phyloP scores from a whole-genome alignment of 2,888 invertebrate genomes.

The Apamea crenata region DNA sequence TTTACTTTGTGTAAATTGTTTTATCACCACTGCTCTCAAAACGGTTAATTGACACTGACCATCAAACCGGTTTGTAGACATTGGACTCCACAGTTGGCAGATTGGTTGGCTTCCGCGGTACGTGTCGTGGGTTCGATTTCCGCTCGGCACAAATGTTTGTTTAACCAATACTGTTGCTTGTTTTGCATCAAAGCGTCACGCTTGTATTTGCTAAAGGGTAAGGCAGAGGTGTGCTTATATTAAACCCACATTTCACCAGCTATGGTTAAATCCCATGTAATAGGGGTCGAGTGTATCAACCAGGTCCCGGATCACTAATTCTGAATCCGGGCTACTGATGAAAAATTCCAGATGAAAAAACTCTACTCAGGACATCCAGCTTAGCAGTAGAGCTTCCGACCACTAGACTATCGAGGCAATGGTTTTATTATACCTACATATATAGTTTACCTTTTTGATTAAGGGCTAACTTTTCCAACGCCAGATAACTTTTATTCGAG shows the following conservation, averaged over 20 bases:
- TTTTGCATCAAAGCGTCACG: neutral
- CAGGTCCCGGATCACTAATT: neutral
- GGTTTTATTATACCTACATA: neutral
- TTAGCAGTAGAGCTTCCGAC: neutral
- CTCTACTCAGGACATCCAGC: neutral
- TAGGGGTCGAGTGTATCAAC: neutral
- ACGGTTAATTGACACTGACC: neutral
- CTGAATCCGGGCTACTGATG: neutral
- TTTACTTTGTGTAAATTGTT: no score
- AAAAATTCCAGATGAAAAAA: neutral
- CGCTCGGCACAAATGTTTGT: neutral
- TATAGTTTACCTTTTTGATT: neutral
- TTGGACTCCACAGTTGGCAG: neutral
- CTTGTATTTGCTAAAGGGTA: neutral
- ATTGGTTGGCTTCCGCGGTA: neutral
- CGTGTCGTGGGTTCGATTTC: neutral
- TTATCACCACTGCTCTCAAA: no score
- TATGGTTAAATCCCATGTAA: neutral
- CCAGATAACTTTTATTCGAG: no score
- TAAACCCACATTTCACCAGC: neutral
- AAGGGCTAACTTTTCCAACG: neutral
- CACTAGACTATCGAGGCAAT: neutral
- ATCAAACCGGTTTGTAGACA: neutral
- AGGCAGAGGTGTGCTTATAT: neutral
- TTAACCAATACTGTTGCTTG: neutral